phyloP scores from a whole-genome alignment of 1,140 invertebrate species.

The Matsumurasca onukii region DNA sequence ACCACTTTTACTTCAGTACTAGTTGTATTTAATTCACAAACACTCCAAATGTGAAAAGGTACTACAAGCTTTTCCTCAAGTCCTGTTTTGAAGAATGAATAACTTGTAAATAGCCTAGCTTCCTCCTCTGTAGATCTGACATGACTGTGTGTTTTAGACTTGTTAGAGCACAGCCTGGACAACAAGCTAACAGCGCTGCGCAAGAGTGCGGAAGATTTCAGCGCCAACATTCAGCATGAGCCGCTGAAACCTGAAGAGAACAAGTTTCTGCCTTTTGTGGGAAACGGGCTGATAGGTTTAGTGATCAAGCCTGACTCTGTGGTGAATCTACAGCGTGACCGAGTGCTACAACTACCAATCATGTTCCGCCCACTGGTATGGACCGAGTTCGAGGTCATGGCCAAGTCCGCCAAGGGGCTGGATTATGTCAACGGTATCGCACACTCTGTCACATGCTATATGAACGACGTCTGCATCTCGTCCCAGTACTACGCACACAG shows the following conservation, averaged over 20 bases:
- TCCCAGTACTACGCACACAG: slow-evolving; percentile 79
- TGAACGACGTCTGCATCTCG: slow-evolving; percentile 62
- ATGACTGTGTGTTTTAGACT: neutral
- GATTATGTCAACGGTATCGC: slow-evolving; percentile 69
- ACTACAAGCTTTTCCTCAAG: neutral
- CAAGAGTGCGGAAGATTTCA: slow-evolving; percentile 54
- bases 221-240: slow-evolving; percentile 66
- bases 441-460: slow-evolving; percentile 65
- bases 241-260: slow-evolving; percentile 56
- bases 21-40: neutral
- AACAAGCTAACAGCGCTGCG: neutral
- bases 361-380: slow-evolving; percentile 73
- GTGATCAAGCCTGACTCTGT: slow-evolving; percentile 62
- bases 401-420: slow-evolving; percentile 60
- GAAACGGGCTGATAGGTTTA: slow-evolving; percentile 74
- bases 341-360: slow-evolving; percentile 69
- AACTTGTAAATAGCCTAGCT: neutral
- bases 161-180: neutral
- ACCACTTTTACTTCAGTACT: neutral
- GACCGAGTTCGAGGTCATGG: slow-evolving; percentile 51
- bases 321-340: slow-evolving; percentile 67
- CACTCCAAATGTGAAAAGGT: neutral
- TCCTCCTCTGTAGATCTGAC: neutral
- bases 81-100: neutral
- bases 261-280: slow-evolving; percentile 71